Conservation (phyloP, 2,113 vertebrate genomes). For the Gobius niger region DNA sequence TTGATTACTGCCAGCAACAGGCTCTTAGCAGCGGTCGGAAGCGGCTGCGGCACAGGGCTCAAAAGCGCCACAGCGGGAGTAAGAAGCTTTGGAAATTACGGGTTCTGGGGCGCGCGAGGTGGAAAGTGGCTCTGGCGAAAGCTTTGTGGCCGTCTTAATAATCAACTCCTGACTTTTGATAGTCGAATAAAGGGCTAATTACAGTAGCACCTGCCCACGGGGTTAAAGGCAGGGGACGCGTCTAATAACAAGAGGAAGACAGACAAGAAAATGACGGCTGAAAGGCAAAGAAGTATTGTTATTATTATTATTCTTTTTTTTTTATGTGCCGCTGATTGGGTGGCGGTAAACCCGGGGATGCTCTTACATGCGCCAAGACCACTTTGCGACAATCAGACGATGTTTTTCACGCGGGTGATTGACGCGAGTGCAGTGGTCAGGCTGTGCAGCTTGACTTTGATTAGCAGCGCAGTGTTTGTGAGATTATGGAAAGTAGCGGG, state of each 20-base stretch:
- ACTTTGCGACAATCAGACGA: constrained; percentile 62
- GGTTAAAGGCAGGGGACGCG: constrained; percentile 87
- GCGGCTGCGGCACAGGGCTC: constrained; percentile 84
- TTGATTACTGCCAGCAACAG: constrained; percentile 99
- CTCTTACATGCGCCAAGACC: constrained; percentile 53
- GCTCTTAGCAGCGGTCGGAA: constrained; percentile 95
- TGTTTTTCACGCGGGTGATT: constrained; percentile 72
- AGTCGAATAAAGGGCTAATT: constrained; percentile 99
- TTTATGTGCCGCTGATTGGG: constrained; percentile 72
- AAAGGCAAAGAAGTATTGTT: constrained; percentile 47
- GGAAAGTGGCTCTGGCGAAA: constrained; percentile 87
- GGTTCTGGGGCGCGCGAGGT: constrained; percentile 73
- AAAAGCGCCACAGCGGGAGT: constrained; percentile 97
- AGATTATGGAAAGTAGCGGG: constrained; percentile 41
- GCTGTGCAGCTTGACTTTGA: constrained; percentile 50
- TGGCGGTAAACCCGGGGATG: constrained; percentile 63
- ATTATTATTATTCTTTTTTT: constrained; percentile 78
- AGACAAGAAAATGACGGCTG: constrained; percentile 60
- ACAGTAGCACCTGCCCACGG: constrained; percentile 98
- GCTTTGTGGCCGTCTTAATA: constrained; percentile 90
- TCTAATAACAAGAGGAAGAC: constrained; percentile 79
- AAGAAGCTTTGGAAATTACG: constrained; percentile 94
- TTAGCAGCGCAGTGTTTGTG: constrained; percentile 62
- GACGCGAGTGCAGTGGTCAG: constrained; percentile 46
- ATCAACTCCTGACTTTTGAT: constrained; percentile 99